Evolutionary conservation across 2,888 invertebrate genomes (phyloP).

Genomic region (Apoderus coryli): DNA sequence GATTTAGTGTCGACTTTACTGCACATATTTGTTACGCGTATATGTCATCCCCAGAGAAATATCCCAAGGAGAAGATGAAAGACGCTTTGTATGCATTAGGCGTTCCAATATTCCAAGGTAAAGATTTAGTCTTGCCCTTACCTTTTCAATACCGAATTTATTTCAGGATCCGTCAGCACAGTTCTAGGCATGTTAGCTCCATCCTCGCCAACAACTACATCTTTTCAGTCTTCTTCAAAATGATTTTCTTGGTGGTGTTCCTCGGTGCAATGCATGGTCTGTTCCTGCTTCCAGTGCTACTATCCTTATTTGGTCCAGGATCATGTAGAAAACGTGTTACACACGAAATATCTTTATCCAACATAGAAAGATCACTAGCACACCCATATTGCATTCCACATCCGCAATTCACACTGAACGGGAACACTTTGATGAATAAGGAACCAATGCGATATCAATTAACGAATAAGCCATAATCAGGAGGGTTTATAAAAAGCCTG

Average conservation of each 20-base stretch:
- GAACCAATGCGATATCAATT: slow-evolving; percentile 24
- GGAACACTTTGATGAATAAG: slow-evolving; percentile 25
- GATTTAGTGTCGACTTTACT: slow-evolving; percentile 90
- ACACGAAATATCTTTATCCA: slow-evolving; percentile 37
- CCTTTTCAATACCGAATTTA: no score
- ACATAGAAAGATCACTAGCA: slow-evolving; percentile 46
- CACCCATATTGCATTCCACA: slow-evolving; percentile 60
- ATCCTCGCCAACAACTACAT: slow-evolving; percentile 89
- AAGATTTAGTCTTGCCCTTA: no score
- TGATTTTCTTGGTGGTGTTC: slow-evolving; percentile 89
- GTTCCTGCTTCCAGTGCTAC: slow-evolving; percentile 71
- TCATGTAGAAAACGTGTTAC: slow-evolving; percentile 34
- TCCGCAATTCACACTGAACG: slow-evolving; percentile 48
- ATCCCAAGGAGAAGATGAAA: slow-evolving; percentile 65
- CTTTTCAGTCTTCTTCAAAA: slow-evolving; percentile 91
- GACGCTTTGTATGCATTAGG: slow-evolving; percentile 82
- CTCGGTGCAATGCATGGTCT: slow-evolving; percentile 90
- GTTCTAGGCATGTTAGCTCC: slow-evolving; percentile 84
- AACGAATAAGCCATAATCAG: slow-evolving; percentile 33
- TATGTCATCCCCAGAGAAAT: slow-evolving; percentile 72
- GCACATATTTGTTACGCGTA: slow-evolving; percentile 93
- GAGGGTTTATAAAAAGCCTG: slow-evolving; percentile 35
- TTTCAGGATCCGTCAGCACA: slow-evolving; percentile 67
- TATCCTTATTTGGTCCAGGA: slow-evolving; percentile 67
- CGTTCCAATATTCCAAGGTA: slow-evolving; percentile 78